phyloP scores from a whole-genome alignment of 1,140 invertebrate species.

The Yoshiicerus persimilis region DNA sequence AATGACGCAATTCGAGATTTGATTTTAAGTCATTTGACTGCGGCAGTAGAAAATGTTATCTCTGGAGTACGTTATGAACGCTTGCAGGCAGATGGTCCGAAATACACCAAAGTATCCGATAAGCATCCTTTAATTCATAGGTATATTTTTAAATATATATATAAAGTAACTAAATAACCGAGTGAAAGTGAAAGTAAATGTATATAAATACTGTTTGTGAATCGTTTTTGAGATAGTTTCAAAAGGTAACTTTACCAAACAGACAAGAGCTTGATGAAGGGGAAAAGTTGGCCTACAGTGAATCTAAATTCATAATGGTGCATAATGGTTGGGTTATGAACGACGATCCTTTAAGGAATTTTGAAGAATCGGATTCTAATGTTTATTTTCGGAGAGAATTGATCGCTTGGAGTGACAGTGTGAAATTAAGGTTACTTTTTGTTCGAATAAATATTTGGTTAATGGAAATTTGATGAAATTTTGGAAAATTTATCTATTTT shows the following conservation, averaged over 20 bases:
- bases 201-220: not conserved
- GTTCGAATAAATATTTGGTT: no score
- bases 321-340: conserved; percentile 99
- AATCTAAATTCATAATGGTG: conserved; percentile 76
- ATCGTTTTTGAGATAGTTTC: conserved; percentile 74
- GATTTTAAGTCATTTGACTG: conserved; percentile 71
- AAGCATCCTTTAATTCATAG: conserved; percentile 77
- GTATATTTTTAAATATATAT: no score
- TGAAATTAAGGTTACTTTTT: conserved; percentile 83
- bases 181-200: no score
- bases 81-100: conserved; percentile 79
- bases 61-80: conserved; percentile 79
- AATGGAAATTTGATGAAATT: conserved; percentile 49
- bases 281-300: conserved; percentile 66
- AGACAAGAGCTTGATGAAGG: conserved; percentile 64
- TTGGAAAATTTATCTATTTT: not conserved
- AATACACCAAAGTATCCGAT: conserved; percentile 69
- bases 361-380: conserved; percentile 79
- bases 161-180: no score
- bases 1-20: conserved; percentile 69
- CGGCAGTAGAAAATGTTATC: conserved; percentile 82
- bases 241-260: conserved; percentile 58
- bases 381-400: conserved; percentile 91
- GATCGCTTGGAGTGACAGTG: conserved; percentile 96
- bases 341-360: conserved; percentile 90